Conservation (phyloP, 2,113 vertebrate genomes). For the Promerops cafer region DNA sequence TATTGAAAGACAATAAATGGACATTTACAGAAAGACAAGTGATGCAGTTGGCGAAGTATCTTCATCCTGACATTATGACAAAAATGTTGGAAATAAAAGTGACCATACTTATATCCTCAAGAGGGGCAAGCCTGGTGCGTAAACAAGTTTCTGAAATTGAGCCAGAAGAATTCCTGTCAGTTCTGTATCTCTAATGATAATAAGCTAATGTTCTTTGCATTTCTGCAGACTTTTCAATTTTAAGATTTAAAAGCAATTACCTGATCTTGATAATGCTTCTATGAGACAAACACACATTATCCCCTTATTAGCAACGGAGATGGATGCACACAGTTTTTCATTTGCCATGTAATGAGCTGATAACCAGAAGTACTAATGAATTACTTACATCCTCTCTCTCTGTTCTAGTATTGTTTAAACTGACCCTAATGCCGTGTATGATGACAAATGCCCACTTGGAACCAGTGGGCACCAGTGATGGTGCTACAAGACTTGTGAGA, state of each 20-base stretch:
- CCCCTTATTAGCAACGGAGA: not conserved
- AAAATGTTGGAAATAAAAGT: not conserved
- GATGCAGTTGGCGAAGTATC: not conserved
- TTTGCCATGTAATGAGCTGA: not conserved
- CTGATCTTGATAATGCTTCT: not conserved
- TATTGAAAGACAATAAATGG: not conserved
- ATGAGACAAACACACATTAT: not conserved
- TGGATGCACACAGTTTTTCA: not conserved
- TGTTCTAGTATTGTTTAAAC: not conserved
- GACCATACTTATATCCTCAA: not conserved
- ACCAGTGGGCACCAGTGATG: no score
- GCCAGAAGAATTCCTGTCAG: constrained; percentile 11
- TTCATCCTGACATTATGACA: not conserved
- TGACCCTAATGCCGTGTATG: not conserved
- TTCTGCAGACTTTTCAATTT: not conserved
- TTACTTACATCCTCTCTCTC: not conserved
- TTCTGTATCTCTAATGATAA: not conserved
- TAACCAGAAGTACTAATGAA: not conserved
- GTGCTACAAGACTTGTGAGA: not conserved
- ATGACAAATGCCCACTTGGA: not conserved
- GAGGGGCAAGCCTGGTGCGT: not conserved
- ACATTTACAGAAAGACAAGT: not conserved
- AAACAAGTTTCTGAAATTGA: constrained; percentile 21
- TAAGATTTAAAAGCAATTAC: constrained; percentile 21
- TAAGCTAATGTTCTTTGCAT: not conserved